Evolutionary conservation across 2,113 vertebrate genomes (phyloP).

Genomic region (Genyomyrus donnyi): DNA sequence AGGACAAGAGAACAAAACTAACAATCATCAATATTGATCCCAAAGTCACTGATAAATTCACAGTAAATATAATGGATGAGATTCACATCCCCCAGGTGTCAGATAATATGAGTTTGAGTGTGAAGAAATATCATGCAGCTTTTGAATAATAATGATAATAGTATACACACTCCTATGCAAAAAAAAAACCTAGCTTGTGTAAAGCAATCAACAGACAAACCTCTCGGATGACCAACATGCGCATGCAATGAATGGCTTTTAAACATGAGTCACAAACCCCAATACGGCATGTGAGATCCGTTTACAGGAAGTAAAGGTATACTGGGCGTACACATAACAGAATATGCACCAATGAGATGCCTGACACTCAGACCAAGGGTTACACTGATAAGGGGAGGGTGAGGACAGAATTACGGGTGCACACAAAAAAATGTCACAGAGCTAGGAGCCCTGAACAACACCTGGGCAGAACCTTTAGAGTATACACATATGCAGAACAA

Average conservation of each 20-base stretch:
- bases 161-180: background rate
- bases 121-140: background rate
- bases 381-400: background rate
- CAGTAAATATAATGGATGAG: background rate
- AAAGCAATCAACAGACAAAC: background rate
- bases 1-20: background rate
- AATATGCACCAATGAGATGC: background rate
- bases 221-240: background rate
- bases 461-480: background rate
- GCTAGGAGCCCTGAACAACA: background rate
- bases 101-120: background rate
- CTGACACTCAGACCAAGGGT: background rate
- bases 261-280: background rate
- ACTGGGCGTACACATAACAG: background rate
- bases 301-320: slow-evolving; percentile 5
- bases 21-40: background rate
- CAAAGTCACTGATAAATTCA: background rate
- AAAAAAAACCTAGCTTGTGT: background rate
- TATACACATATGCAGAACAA: background rate
- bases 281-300: background rate
- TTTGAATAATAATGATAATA: background rate
- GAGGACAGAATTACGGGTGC: background rate
- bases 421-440: background rate
- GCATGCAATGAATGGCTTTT: background rate
- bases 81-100: background rate